A percentile compares a stretch with the other conserved stretches of the same genome.
Conservation (phyloP, 1,140 invertebrate genomes). For the Oedothorax gibbosus region DNA sequence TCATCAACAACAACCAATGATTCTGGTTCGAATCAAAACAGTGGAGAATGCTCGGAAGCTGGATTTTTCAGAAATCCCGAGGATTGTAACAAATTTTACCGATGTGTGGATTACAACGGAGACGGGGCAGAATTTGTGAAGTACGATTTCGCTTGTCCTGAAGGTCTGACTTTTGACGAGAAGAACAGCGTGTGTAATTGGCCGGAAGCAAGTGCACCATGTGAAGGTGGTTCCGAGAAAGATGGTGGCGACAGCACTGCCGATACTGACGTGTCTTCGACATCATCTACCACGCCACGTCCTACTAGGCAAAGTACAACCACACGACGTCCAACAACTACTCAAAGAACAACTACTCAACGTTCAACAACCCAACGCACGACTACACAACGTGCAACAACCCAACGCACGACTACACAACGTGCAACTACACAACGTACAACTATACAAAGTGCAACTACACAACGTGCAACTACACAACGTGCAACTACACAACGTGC, state of each 20-base stretch:
- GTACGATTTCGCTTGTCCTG: constrained; percentile 67
- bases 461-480: not conserved
- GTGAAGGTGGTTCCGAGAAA: constrained; percentile 49
- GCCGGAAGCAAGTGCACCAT: constrained; percentile 58
- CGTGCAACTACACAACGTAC: not conserved
- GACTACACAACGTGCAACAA: not conserved
- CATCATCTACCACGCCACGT: not conserved
- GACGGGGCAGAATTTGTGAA: constrained; percentile 69
- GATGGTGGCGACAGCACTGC: not conserved
- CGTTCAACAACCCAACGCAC: not conserved
- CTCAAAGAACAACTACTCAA: not conserved
- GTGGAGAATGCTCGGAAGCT: constrained; percentile 69
- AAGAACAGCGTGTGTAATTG: constrained; percentile 62
- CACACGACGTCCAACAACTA: not conserved
- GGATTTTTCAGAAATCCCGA: constrained; percentile 77
- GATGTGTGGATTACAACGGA: constrained; percentile 75
- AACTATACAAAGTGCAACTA: not conserved
- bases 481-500: not conserved
- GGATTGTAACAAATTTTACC: constrained; percentile 71
- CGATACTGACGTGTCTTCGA: not conserved
- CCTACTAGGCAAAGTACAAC: not conserved
- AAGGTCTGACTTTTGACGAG: constrained; percentile 68
- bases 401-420: not conserved
- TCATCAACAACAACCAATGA: not conserved
- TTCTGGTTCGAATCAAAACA: not conserved